phyloP scores from a whole-genome alignment of 1,140 invertebrate species.

The Diuraphis noxia region DNA sequence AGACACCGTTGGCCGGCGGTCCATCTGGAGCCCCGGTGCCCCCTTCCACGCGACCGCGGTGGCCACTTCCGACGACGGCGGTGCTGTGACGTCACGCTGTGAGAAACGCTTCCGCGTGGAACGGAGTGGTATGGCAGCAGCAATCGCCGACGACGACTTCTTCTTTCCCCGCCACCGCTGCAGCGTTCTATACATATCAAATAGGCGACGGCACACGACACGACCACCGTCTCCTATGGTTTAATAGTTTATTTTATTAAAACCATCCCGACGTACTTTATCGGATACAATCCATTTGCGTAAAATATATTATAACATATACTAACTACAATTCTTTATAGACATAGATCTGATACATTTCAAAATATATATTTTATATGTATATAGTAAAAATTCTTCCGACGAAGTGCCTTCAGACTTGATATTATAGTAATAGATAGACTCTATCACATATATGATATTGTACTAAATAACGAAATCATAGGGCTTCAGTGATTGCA shows the following conservation, averaged over 20 bases:
- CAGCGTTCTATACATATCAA: neutral
- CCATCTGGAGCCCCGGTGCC: conserved; percentile 29
- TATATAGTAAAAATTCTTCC: neutral
- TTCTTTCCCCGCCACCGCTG: neutral
- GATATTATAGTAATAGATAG: too few relatives aligned
- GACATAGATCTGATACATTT: neutral
- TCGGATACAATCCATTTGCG: neutral
- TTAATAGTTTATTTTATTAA: neutral
- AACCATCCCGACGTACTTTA: neutral
- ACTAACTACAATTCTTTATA: neutral
- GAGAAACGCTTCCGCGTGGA: conserved; percentile 51
- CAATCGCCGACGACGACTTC: neutral
- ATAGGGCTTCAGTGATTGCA: neutral
- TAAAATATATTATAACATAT: too few relatives aligned
- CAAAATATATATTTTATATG: neutral
- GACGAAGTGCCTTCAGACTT: neutral
- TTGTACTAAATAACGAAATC: neutral
- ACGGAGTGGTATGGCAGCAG: neutral
- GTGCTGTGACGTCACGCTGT: conserved; percentile 29
- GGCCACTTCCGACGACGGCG: conserved; percentile 13
- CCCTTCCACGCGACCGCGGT: conserved; percentile 43
- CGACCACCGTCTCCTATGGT: neutral
- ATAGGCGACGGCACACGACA: neutral
- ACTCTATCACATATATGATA: neutral
- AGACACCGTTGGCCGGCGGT: conserved; percentile 43